Evolutionary conservation across 2,888 invertebrate genomes (phyloP).

Genomic region (Cylloceria caligata): DNA sequence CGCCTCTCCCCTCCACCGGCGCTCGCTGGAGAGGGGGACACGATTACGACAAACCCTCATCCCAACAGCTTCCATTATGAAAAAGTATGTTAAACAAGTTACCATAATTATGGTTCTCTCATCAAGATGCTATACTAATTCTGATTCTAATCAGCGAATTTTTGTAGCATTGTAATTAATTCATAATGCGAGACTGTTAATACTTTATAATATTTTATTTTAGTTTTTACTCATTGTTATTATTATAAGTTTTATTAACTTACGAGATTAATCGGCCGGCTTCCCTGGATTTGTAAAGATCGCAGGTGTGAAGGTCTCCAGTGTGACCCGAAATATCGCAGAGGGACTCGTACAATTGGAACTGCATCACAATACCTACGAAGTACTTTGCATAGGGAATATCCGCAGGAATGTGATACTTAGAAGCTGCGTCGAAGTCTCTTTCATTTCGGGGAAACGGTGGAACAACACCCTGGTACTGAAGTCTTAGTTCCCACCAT

Average conservation of each 20-base stretch:
- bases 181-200: no score
- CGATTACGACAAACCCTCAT: no score
- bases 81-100: no score
- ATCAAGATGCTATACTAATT: no score
- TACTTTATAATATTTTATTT: no score
- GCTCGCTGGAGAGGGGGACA: no score
- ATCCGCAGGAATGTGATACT: constrained; percentile 93
- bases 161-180: no score
- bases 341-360: constrained; percentile 93
- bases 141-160: no score
- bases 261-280: constrained; percentile 92
- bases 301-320: constrained; percentile 92
- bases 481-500: constrained; percentile 91
- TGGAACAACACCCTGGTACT: constrained; percentile 91
- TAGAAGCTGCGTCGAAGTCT: constrained; percentile 94
- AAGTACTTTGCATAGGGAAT: constrained; percentile 89
- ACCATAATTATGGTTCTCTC: no score
- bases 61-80: no score
- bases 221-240: no score
- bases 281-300: constrained; percentile 92
- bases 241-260: constrained; percentile 70
- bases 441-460: constrained; percentile 89
- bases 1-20: no score
- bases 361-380: constrained; percentile 92
- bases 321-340: constrained; percentile 90